These are phyloP conservation scores for Drosophila ezoana DNA, from an alignment of 2,888 invertebrate species.

Conservation along the genomic window DNA sequence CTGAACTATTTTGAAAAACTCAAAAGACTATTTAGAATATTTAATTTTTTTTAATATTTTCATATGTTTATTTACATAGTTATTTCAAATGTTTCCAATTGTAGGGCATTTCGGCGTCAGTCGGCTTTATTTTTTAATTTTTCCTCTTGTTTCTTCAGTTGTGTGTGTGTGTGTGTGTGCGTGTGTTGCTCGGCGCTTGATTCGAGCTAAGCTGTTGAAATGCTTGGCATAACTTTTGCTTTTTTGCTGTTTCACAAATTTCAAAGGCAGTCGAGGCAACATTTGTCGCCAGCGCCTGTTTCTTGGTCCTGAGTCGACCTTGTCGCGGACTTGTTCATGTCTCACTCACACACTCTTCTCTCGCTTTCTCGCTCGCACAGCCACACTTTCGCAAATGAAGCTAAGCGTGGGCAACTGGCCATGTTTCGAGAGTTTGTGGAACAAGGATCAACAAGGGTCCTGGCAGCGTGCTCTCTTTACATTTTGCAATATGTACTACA, in stretches of 20 bases:
- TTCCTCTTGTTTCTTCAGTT: constrained; percentile 27
- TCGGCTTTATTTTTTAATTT: not conserved
- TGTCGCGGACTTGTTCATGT: constrained; percentile 10
- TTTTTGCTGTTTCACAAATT: constrained; percentile 42
- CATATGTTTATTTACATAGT: too few species aligned
- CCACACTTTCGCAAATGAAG: too few species aligned
- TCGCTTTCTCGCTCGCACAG: not conserved
- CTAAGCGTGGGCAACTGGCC: constrained; percentile 20
- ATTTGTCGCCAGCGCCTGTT: constrained; percentile 37
- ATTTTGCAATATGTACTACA: constrained; percentile 40
- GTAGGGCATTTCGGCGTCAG: constrained; percentile 13
- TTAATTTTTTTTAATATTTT: too few species aligned
- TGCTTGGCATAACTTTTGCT: constrained; percentile 67
- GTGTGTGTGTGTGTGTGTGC: constrained; percentile 15
- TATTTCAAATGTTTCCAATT: too few species aligned
- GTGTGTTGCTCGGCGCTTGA: constrained; percentile 47
- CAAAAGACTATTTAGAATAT: too few species aligned
- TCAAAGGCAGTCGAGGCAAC: constrained; percentile 29
- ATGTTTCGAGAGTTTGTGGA: constrained; percentile 43
- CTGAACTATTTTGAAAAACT: too few species aligned
- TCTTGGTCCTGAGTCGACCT: constrained; percentile 31
- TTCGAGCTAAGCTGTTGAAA: constrained; percentile 65
- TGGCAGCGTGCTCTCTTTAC: constrained; percentile 21
- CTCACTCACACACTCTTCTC: not conserved
- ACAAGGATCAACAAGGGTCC: constrained; percentile 38